Evolutionary conservation across 2,888 invertebrate species (phyloP).

Genomic region (Troglohyphantes excavatus): DNA sequence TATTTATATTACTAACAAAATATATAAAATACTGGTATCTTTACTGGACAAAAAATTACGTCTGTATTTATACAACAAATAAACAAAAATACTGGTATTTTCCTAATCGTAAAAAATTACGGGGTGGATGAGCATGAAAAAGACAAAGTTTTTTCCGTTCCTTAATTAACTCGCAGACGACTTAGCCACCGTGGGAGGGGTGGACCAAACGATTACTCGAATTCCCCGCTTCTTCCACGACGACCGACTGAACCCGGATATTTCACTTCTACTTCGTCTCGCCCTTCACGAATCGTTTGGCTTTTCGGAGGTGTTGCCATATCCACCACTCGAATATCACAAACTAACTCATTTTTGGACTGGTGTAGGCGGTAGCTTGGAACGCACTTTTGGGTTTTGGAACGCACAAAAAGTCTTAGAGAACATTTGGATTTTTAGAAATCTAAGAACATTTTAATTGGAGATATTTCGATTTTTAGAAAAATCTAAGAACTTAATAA

Average conservation of each 20-base stretch:
- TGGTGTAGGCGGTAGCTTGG: background rate
- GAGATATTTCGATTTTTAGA: too few species aligned
- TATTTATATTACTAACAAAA: too few species aligned
- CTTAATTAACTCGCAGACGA: slow-evolving; percentile 57
- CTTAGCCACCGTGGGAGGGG: slow-evolving; percentile 32
- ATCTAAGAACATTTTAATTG: too few species aligned
- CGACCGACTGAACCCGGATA: slow-evolving; percentile 63
- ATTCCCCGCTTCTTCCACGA: slow-evolving; percentile 27
- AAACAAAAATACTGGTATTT: background rate
- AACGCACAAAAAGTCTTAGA: too few species aligned
- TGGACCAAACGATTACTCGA: slow-evolving; percentile 43
- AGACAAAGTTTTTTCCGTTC: slow-evolving; percentile 50
- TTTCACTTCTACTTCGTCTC: slow-evolving; percentile 54
- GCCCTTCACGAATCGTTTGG: slow-evolving; percentile 44
- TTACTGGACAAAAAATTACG: too few species aligned
- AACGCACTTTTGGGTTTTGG: too few species aligned
- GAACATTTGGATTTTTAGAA: too few species aligned
- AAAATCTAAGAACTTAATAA: too few species aligned
- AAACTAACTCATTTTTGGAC: background rate
- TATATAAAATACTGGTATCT: too few species aligned
- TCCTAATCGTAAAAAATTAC: slow-evolving; percentile 22
- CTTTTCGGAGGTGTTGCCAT: background rate
- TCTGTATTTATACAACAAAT: too few species aligned
- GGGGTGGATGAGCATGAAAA: slow-evolving; percentile 32
- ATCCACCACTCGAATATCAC: background rate